Conservation (phyloP, 2,113 vertebrate genomes). For the Percopsis transmontana region DNA sequence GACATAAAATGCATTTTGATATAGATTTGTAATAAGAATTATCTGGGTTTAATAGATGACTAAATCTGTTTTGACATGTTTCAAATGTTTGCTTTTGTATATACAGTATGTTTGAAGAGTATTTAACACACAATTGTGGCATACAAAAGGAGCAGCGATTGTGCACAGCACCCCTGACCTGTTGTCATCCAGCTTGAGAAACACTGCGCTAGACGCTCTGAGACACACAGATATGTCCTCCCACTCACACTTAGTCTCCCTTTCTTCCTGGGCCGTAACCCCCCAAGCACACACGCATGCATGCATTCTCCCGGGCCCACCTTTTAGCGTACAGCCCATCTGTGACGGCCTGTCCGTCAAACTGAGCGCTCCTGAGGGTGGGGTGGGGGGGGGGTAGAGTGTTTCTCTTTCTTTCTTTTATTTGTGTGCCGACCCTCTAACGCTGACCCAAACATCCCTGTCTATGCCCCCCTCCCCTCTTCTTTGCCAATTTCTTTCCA, state of each 20-base stretch:
- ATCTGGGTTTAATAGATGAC: no score
- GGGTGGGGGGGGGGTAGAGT: slow-evolving; percentile 83
- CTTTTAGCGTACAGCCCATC: slow-evolving; percentile 99
- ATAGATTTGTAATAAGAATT: no score
- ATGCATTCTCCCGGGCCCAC: slow-evolving; percentile 84
- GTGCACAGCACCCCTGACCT: no score
- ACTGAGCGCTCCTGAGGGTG: slow-evolving; percentile 96
- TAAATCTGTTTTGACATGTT: no score
- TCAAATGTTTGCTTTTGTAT: no score
- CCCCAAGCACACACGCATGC: slow-evolving; percentile 52
- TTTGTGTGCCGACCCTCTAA: slow-evolving; percentile 7
- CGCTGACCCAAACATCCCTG: neutral
- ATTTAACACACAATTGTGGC: no score
- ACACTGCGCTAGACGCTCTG: no score
- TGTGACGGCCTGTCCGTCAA: slow-evolving; percentile 99
- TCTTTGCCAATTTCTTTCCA: neutral
- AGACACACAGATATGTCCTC: slow-evolving; percentile 99
- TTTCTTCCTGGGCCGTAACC: slow-evolving; percentile 99
- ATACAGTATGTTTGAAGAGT: no score
- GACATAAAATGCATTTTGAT: no score
- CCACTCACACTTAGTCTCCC: slow-evolving; percentile 96
- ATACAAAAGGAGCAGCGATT: no score
- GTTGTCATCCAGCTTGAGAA: no score
- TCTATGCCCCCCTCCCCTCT: slow-evolving; percentile 27
- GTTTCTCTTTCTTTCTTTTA: slow-evolving; percentile 52